Conservation (phyloP, 1,140 invertebrate genomes). For the Campoletis sonorensis region DNA sequence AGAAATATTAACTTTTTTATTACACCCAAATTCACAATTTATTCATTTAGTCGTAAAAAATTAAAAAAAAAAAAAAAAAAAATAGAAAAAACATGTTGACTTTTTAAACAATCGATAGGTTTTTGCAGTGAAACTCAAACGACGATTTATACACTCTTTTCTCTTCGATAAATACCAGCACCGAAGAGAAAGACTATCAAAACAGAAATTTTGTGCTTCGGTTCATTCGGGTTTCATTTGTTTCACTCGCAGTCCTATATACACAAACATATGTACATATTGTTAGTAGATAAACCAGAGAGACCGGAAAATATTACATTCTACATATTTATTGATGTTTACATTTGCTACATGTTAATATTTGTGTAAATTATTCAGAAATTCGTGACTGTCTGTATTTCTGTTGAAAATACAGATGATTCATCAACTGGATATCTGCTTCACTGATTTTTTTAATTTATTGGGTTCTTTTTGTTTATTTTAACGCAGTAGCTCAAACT, state of each 20-base stretch:
- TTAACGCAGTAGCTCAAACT: too few relatives aligned
- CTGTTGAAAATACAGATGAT: slow-evolving; percentile 12
- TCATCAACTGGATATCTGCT: neutral
- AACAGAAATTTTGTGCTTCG: slow-evolving; percentile 55
- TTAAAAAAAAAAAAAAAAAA: slow-evolving; percentile 6
- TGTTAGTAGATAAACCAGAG: too few relatives aligned
- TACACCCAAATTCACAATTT: neutral
- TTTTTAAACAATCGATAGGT: too few relatives aligned
- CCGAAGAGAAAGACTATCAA: slow-evolving; percentile 47
- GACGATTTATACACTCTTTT: neutral
- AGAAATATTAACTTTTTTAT: too few relatives aligned
- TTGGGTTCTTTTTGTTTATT: too few relatives aligned
- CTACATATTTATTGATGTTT: too few relatives aligned
- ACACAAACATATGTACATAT: neutral
- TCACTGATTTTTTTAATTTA: too few relatives aligned
- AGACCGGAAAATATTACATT: too few relatives aligned
- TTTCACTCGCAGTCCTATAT: slow-evolving; percentile 23
- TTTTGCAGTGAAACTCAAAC: too few relatives aligned
- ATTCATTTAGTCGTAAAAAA: too few relatives aligned
- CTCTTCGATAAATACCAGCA: slow-evolving; percentile 7
- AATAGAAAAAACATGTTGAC: too few relatives aligned
- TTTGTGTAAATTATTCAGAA: slow-evolving; percentile 52
- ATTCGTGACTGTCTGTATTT: slow-evolving; percentile 20
- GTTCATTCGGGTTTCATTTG: slow-evolving; percentile 53
- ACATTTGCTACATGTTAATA: too few relatives aligned